Base-by-base conservation (phyloP, 2,888 invertebrate genomes). In the Euphydryas editha region DNA sequence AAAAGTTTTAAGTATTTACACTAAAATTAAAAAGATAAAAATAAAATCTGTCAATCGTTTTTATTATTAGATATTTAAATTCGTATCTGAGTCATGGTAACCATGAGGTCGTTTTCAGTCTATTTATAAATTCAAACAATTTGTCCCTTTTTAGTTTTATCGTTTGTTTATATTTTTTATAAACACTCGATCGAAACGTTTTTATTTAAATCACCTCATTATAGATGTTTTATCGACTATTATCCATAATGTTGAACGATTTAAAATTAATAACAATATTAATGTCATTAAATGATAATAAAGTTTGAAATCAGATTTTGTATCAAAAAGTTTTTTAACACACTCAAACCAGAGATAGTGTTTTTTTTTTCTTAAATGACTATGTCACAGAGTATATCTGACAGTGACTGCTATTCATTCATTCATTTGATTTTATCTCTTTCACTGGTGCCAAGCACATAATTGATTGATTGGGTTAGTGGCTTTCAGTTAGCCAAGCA, bases 31-130 rank as follows among this genome's bases (percentile, higher is more conserved):
- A 39, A 15, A 39, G 7, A 15, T 4, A 39, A 39, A 39, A 39
- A 39, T 39, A 39, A 24, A 30, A 30, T n/a, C 6, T 30, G n/a
- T 54, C 30, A 51, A 54, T 5, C 7, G 24, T n/a, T 54, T 54
- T 24, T 54, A 54, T 54, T 54, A 54, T 59, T 44, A 58, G 74
- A 78, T 81, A 83, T 86, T 81, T 73, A 80, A 80, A 81, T 54
- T 30, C 5, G 24, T 80, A 72, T 75, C 72, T 79, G 79, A 81
- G 60, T 80, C 79, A 80, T 65, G 56, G 59, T 72, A 68, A 75
- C 72, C 18, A 74, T 74, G 75, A 58, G 42, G 54, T 54, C 54
- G 21, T 59, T 17, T 56, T 66, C 18, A 44, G 21, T 69, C 67
- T 70, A 75, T 75, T 62, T 75, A 74, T 75, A 18, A 18, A 75